Percentiles rank a stretch among this genome's conserved stretches.
These are phyloP conservation scores for Fregetta grallaria DNA, from an alignment of 2,113 vertebrate genomes.

Conservation along the genomic window DNA sequence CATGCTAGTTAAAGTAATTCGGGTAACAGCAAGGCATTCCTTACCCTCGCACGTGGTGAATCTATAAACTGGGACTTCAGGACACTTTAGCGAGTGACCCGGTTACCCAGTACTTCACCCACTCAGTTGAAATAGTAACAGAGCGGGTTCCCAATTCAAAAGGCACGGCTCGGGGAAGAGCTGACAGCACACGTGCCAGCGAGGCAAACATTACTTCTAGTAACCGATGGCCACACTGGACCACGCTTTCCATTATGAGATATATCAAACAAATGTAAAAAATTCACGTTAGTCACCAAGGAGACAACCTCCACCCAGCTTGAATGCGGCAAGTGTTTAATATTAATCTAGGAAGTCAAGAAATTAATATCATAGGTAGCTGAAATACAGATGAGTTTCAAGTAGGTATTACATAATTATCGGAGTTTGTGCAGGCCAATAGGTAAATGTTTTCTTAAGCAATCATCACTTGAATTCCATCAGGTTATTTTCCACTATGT, in stretches of 20 bases:
- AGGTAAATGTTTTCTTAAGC: neutral
- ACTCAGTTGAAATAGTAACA: rapidly evolving
- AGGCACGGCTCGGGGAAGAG: neutral
- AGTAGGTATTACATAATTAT: neutral
- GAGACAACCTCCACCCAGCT: neutral
- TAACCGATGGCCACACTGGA: neutral
- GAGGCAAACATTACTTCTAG: neutral
- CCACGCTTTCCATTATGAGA: neutral
- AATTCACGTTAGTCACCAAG: neutral
- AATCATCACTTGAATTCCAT: neutral
- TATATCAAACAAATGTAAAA: neutral
- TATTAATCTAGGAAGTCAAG: neutral
- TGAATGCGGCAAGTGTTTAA: neutral
- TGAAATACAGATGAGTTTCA: neutral
- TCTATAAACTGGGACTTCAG: neutral
- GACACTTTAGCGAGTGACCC: neutral
- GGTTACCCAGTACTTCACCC: neutral
- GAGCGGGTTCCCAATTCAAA: neutral
- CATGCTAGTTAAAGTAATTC: neutral
- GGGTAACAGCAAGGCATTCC: neutral
- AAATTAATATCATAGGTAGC: neutral
- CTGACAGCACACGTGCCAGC: neutral
- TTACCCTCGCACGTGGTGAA: neutral
- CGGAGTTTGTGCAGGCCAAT: neutral
- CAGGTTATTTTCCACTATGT: neutral